Conservation (phyloP, 2,113 vertebrate genomes). For the Scalopus aquaticus region DNA sequence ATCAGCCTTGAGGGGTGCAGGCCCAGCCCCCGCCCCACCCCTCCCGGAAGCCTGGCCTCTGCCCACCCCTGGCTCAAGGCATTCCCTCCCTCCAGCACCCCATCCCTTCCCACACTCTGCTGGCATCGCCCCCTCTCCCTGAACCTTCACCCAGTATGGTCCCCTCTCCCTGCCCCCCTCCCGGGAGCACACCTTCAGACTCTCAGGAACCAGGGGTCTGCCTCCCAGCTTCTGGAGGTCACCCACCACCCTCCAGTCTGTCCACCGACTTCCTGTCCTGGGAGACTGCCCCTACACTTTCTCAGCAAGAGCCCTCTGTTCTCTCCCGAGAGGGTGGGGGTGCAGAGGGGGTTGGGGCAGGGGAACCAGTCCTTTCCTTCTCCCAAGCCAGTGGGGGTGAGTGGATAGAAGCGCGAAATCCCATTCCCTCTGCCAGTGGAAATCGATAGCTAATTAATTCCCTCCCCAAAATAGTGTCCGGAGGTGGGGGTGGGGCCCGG, state of each 20-base stretch:
- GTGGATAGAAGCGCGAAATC: slow-evolving; percentile 47
- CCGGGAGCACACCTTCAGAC: not conserved
- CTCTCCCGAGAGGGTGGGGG: not conserved
- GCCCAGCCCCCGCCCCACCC: not conserved
- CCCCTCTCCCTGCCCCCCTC: too few relatives aligned
- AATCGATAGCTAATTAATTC: slow-evolving; percentile 81
- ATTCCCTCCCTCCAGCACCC: not conserved
- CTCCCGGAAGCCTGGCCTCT: not conserved
- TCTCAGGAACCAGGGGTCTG: not conserved
- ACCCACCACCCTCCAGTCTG: not conserved
- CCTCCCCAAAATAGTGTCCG: slow-evolving; percentile 74
- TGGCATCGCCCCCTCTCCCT: not conserved
- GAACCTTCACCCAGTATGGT: not conserved
- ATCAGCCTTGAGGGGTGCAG: slow-evolving; percentile 33
- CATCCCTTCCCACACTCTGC: not conserved
- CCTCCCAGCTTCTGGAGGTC: not conserved
- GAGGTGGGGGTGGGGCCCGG: not conserved
- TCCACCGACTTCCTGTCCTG: not conserved
- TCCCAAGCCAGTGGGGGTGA: not conserved
- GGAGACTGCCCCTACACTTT: not conserved
- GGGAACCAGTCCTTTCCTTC: not conserved
- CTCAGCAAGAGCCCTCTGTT: not conserved
- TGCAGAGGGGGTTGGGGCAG: not conserved
- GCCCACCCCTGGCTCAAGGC: not conserved
- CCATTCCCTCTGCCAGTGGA: slow-evolving; percentile 58